Evolutionary conservation across 2,797 vertebrate genomes (phyloP), one percentile per base, ranked within the genome.

Genomic region (Parotocinclus haroldoi): DNA sequence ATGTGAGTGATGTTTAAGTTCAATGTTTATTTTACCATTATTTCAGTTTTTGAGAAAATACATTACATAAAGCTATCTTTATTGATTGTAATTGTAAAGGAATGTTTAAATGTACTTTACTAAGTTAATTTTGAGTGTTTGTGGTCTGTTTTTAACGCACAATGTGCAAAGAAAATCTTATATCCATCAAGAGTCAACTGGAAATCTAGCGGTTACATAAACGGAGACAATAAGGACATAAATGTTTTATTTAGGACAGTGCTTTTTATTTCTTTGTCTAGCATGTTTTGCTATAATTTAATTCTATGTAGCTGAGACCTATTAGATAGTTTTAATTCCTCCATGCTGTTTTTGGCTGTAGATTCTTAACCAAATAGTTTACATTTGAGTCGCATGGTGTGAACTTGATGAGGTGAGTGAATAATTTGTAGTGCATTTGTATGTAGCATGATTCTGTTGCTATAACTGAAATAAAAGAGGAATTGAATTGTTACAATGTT

Each of bases 401-500:
- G 8, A 42, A 42, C 40, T 42, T 9, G 8, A 42, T 9, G 8
- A 42, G 8, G 8, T 9, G 10, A 11, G 40, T 42, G 10, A 42
- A 42, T 63, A 18, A 52, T 12, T 52, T 40, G 17, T 63, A 16
- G 40, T 42, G 27, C 5, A 9, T 42, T 49, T 40, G 8, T 18
- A 19, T 52, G 14, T 40, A 18, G 4, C 37, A 11, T 14, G 60
- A 37, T 50, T 38, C 1, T 38, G 13, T 42, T 53, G 49, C 5
- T 27, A 42, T 27, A 50, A 63, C 16, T 65, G 16, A 57, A 66
- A 65, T 54, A 48, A 71, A 71, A 19, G 4, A 55, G 11, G 5
- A 27, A 27, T 27, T 27, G 27, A 27, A 27, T 27, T 27, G 27
- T 27, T 2, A 2, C 27, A 2, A 5, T 27, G 27, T 27, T 27